phyloP scores from a whole-genome alignment of 2,113 vertebrate species.

The Coregonus clupeaformis region DNA sequence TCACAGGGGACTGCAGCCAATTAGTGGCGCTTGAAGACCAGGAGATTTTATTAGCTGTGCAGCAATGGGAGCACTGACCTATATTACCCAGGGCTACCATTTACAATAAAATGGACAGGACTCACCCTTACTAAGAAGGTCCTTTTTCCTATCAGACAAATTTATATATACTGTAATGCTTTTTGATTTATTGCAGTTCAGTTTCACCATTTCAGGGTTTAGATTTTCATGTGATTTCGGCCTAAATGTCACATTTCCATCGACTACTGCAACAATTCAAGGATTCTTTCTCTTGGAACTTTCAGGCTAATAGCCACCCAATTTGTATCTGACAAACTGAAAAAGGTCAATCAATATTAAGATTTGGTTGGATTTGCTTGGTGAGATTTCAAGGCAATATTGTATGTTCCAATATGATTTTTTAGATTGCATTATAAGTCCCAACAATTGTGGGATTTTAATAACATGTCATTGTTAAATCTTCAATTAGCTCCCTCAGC shows the following conservation, averaged over 20 bases:
- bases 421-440: background rate
- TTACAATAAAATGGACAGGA: background rate
- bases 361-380: background rate
- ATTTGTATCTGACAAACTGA: constrained; percentile 6
- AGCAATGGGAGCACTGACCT: background rate
- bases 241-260: constrained; percentile 12
- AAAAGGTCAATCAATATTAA: constrained; percentile 24
- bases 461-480: background rate
- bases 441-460: background rate
- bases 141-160: too few species aligned
- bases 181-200: background rate
- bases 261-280: background rate
- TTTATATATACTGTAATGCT: too few species aligned
- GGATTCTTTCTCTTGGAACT: background rate
- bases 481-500: background rate
- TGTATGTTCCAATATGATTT: background rate
- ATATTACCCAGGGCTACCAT: too few species aligned
- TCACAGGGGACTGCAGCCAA: constrained; percentile 34
- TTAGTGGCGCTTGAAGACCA: constrained; percentile 40
- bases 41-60: constrained; percentile 38
- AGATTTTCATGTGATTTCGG: background rate
- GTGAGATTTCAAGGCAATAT: background rate
- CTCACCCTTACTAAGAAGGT: background rate
- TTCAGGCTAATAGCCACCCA: background rate
- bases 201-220: background rate